These are phyloP conservation scores for Aradophagus sp. DNA, from an alignment of 1,140 invertebrate genomes.

Conservation along the genomic window DNA sequence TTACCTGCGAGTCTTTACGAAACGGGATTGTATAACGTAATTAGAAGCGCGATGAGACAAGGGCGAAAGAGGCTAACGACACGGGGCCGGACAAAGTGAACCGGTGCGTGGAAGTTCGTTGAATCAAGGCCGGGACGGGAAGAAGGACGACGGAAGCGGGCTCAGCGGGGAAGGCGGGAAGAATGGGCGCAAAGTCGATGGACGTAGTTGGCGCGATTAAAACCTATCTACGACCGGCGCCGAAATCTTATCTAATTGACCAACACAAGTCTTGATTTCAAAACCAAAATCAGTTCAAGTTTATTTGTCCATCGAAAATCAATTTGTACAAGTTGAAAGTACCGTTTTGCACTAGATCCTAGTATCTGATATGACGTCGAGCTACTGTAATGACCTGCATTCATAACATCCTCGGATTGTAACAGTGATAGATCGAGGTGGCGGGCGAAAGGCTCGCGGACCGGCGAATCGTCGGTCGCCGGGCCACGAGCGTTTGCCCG, in stretches of 20 bases:
- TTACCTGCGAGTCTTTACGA: constrained; percentile 42
- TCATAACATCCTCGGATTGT: too few species aligned
- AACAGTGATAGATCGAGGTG: too few species aligned
- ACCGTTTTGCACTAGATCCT: constrained; percentile 44
- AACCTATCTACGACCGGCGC: too few species aligned
- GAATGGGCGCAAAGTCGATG: too few species aligned
- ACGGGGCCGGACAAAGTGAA: background rate
- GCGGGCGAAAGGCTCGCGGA: too few species aligned
- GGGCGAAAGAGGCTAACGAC: constrained; percentile 42
- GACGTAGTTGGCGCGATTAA: too few species aligned
- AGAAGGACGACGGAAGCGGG: too few species aligned
- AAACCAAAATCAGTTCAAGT: constrained; percentile 45
- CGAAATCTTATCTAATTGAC: constrained; percentile 33
- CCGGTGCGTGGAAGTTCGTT: too few species aligned
- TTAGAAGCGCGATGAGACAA: constrained; percentile 42
- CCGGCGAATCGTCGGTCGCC: too few species aligned
- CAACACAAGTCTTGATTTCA: constrained; percentile 35
- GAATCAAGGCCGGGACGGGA: too few species aligned
- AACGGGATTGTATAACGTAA: constrained; percentile 47
- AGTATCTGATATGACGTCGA: constrained; percentile 21
- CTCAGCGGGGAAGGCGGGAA: too few species aligned
- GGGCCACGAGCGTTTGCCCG: too few species aligned
- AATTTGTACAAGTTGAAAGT: constrained; percentile 48
- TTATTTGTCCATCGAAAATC: constrained; percentile 45
- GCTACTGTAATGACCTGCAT: constrained; percentile 42